Evolutionary conservation across 2,888 invertebrate genomes (phyloP).

Genomic region (Mongoloraphidia duomilia): DNA sequence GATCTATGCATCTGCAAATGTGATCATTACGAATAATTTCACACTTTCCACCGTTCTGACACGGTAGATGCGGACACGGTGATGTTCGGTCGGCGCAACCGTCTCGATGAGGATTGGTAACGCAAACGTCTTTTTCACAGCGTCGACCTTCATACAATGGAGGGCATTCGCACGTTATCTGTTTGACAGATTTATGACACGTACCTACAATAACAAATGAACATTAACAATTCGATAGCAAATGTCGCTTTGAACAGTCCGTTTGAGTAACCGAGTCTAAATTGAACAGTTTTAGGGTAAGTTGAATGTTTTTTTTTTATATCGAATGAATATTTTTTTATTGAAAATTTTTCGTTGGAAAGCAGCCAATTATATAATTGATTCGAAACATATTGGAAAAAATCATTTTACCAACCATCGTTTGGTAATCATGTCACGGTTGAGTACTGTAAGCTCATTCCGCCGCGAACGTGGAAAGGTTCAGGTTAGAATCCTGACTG

Average conservation of each 20-base stretch:
- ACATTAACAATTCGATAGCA: constrained; percentile 4
- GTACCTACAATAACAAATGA: constrained; percentile 17
- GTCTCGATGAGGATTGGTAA: constrained; percentile 9
- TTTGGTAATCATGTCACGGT: too few relatives aligned
- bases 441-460: too few relatives aligned
- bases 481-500: too few relatives aligned
- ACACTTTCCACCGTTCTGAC: constrained; percentile 41
- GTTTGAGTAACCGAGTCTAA: constrained; percentile 22
- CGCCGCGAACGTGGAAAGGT: too few relatives aligned
- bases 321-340: not conserved
- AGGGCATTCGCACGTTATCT: constrained; percentile 32
- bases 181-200: constrained; percentile 26
- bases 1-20: constrained; percentile 39
- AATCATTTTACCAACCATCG: too few relatives aligned
- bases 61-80: constrained; percentile 29
- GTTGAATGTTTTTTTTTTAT: not conserved
- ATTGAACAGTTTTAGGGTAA: constrained; percentile 19
- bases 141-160: constrained; percentile 30
- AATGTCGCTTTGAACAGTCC: constrained; percentile 24
- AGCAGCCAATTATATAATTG: too few relatives aligned
- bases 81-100: constrained; percentile 12
- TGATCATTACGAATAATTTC: constrained; percentile 29
- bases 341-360: too few relatives aligned
- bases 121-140: constrained; percentile 39
- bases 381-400: too few relatives aligned